phyloP scores from a whole-genome alignment of 2,113 vertebrate genomes.

The Heterochromis multidens region DNA sequence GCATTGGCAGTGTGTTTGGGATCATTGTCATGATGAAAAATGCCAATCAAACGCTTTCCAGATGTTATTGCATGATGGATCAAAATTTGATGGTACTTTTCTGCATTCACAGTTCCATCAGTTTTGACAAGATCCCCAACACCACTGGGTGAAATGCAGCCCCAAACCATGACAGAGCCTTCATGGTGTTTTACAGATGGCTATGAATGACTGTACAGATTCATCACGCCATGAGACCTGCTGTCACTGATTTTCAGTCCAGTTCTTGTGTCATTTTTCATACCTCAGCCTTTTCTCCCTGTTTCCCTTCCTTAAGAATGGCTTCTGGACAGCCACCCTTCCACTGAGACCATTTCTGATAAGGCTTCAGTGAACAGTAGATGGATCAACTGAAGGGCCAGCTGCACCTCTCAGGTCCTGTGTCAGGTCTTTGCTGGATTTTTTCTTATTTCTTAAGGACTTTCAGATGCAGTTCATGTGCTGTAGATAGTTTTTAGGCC shows the following conservation, averaged over 20 bases:
- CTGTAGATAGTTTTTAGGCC: not conserved
- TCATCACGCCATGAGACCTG: not conserved
- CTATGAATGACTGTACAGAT: not conserved
- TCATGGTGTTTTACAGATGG: fast-evolving
- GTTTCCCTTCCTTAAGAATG: not conserved
- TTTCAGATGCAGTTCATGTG: no score
- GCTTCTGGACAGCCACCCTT: not conserved
- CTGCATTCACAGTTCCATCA: not conserved
- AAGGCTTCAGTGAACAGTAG: not conserved
- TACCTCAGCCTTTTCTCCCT: fast-evolving
- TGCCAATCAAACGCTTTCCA: not conserved
- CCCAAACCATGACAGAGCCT: not conserved
- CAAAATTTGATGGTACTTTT: not conserved
- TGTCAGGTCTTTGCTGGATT: not conserved
- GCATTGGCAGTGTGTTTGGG: not conserved
- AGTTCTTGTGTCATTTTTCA: not conserved
- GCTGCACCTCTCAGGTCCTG: not conserved
- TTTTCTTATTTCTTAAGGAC: no score
- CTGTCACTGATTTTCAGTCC: not conserved
- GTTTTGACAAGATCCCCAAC: not conserved
- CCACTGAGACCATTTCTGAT: not conserved
- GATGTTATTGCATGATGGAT: not conserved
- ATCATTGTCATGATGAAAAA: not conserved
- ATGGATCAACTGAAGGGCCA: no score
- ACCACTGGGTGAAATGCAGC: not conserved